Evolutionary conservation across 2,113 vertebrate genomes (phyloP), one percentile per base, ranked within the genome.

Genomic region (Brachypodius melanocephalos): DNA sequence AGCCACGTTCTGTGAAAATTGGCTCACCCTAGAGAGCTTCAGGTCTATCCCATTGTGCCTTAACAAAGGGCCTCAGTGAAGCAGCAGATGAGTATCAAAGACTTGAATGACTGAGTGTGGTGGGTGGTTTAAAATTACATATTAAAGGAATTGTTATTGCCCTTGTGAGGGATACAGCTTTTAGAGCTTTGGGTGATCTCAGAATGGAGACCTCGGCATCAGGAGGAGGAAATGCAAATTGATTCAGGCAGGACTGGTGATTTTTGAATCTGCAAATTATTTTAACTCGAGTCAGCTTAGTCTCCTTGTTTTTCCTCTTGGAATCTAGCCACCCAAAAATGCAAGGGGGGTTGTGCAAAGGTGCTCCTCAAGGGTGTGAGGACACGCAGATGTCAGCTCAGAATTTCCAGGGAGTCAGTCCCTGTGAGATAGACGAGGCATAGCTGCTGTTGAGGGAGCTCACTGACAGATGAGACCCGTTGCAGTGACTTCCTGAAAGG

Each of bases 1-100:
- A 97, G 80, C 71, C 38, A 67, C 72, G 36, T 83, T 90, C 92
- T 92, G 69, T 88, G 88, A 84, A 93, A 96, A 94, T 72, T 82
- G 80, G 59, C 46, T 97, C 34, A 54, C 62, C 51, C 76, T 58
- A 22, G 74, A 80, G 52, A 83, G 73, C 52, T 57, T 45, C 67
- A 57, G 79, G 79, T 91, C 90, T 79, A 40, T 92, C 92, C 61
- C 4, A 3, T 8, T 46, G 24, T 75, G 43, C 61, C 49, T 69
- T 58, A 63, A 91, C 91, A 87, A 94, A 84, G 89, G 59, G 51
- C n/a, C 58, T 78, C 63, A 26, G 76, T 17, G 77, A 84, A 85
- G 67, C 57, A 80, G 74, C 38, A 79, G 83, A 79, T 29, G 40
- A 93, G 55, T 63, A 63, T 69, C 3, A 15, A 78, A 87, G 78